Percentiles rank a stretch among this genome's conserved stretches.
These are phyloP conservation scores for Nephila pilipes DNA, from an alignment of 1,140 invertebrate genomes.

Conservation along the genomic window DNA sequence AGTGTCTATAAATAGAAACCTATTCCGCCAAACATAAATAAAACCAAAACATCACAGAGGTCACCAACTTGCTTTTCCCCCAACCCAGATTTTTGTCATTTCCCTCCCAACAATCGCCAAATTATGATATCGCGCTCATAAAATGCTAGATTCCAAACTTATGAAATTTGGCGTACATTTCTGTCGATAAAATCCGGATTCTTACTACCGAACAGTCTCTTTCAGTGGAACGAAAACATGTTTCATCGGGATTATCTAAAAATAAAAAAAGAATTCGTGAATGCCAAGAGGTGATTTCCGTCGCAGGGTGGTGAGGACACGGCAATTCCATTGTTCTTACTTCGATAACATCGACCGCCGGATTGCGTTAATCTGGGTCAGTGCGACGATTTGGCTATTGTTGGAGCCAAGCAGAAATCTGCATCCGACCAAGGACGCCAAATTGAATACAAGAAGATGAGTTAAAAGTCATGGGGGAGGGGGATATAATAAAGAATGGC, in stretches of 20 bases:
- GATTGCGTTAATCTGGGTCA: slow-evolving; percentile 38
- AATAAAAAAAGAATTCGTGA: background rate
- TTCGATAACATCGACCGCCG: background rate
- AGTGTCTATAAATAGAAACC: background rate
- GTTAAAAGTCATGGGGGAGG: background rate
- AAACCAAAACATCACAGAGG: background rate
- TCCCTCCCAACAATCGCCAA: too few relatives aligned
- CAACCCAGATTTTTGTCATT: too few relatives aligned
- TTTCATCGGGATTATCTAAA: background rate
- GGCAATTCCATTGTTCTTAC: slow-evolving; percentile 35
- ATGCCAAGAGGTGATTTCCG: slow-evolving; percentile 16
- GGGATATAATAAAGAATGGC: background rate
- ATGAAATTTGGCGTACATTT: background rate
- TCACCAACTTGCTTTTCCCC: background rate
- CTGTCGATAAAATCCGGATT: background rate
- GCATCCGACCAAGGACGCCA: background rate
- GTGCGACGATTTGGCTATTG: slow-evolving; percentile 48
- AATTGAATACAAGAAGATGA: background rate
- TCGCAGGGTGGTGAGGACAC: background rate
- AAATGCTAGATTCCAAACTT: too few relatives aligned
- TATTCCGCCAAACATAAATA: background rate
- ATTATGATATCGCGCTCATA: too few relatives aligned
- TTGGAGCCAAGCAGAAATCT: background rate
- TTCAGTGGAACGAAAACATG: background rate
- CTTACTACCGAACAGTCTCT: background rate